phyloP scores from a whole-genome alignment of 2,113 vertebrate species.

The Eretmodus cyanostictus region DNA sequence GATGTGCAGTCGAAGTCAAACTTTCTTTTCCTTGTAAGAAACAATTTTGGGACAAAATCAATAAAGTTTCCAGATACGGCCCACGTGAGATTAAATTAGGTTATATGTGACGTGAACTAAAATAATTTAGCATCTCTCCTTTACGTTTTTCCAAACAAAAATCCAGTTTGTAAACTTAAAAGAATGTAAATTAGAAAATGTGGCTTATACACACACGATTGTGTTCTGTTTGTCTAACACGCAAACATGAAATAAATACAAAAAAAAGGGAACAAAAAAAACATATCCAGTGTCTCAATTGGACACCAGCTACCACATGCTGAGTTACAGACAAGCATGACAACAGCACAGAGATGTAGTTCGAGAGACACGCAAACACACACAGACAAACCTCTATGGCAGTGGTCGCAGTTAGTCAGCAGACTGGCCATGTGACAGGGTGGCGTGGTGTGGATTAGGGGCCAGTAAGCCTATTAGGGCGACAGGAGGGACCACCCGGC shows the following conservation, averaged over 20 bases:
- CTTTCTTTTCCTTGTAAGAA: not conserved
- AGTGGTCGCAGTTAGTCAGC: slow-evolving; percentile 57
- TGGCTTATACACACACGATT: not conserved
- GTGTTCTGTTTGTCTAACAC: not conserved
- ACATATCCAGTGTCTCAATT: not conserved
- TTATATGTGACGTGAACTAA: not conserved
- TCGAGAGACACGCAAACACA: slow-evolving; percentile 7
- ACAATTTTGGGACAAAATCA: accelerated
- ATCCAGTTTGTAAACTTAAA: not conserved
- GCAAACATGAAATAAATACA: not conserved
- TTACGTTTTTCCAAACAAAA: accelerated
- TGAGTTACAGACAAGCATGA: not conserved
- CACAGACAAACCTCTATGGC: slow-evolving; percentile 25
- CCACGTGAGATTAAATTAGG: accelerated
- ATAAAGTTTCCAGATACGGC: not conserved
- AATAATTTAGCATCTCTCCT: not conserved
- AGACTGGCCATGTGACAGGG: slow-evolving; percentile 64
- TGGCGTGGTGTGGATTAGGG: slow-evolving; percentile 65
- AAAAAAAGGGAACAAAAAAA: not conserved
- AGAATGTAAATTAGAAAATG: not conserved
- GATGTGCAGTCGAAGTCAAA: not conserved
- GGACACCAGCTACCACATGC: not conserved
- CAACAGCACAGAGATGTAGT: slow-evolving; percentile 16
- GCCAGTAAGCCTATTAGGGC: slow-evolving; percentile 66
- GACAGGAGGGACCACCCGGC: slow-evolving; percentile 68